Percentiles rank a stretch among this genome's conserved stretches.
Evolutionary conservation across 2,797 vertebrate species (phyloP).

Genomic region (Leptodactylus fallax): DNA sequence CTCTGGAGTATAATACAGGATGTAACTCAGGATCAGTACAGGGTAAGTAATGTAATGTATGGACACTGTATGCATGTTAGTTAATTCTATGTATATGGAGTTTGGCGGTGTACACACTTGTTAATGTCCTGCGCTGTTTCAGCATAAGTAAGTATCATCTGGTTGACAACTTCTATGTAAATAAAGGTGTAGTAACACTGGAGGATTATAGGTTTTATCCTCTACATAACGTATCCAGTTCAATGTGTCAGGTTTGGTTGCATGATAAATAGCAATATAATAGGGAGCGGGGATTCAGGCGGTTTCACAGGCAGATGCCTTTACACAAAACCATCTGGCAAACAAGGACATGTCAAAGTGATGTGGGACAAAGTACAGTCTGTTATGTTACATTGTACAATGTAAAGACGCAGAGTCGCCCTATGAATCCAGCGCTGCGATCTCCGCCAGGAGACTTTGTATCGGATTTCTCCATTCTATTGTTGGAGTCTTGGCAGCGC

Average conservation of each 20-base stretch:
- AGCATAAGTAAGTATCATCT: not conserved
- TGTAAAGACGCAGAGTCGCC: not conserved
- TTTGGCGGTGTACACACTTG: not conserved
- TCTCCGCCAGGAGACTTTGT: not conserved
- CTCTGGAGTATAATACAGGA: no score
- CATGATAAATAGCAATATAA: not conserved
- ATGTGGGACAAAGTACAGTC: not conserved
- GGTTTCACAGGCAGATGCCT: conserved; percentile 23
- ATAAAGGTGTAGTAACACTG: not conserved
- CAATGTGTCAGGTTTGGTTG: conserved; percentile 11
- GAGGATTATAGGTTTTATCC: not conserved
- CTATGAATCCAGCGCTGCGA: not conserved
- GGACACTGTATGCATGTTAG: not conserved
- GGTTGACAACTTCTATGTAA: not conserved
- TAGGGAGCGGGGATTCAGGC: not conserved
- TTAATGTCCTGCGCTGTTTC: not conserved
- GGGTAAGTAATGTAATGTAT: not conserved
- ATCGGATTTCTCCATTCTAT: conserved; percentile 29
- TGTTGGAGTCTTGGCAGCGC: conserved; percentile 41
- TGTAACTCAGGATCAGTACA: no score
- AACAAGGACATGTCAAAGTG: not conserved
- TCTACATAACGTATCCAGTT: not conserved
- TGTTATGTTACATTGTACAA: conserved; percentile 1
- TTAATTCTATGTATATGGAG: not conserved
- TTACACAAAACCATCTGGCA: conserved; percentile 31